Percentiles rank a stretch among this genome's conserved stretches.
Conservation (phyloP, 2,797 vertebrate species). For the Leptoclinus maculatus region DNA sequence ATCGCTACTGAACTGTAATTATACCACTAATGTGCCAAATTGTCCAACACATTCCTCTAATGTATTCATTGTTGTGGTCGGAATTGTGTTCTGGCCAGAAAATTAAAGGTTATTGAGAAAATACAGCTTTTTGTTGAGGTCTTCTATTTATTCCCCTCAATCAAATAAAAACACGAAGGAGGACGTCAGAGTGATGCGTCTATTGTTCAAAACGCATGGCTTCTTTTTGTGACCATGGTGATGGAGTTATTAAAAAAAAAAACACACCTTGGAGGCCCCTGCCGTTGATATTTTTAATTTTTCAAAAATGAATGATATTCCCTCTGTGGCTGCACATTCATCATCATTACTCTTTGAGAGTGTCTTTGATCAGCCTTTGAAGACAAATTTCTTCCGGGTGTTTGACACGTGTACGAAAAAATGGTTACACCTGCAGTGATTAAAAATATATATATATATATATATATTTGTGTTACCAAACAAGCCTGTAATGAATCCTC, state of each 20-base stretch:
- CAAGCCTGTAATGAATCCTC: constrained; percentile 31
- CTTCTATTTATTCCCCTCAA: constrained; percentile 19
- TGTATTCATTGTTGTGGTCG: constrained; percentile 35
- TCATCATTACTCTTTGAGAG: constrained; percentile 35
- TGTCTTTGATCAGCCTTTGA: constrained; percentile 48
- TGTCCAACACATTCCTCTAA: constrained; percentile 49
- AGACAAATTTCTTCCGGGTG: constrained; percentile 6
- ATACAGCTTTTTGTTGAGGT: neutral
- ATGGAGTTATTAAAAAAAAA: constrained; percentile 37
- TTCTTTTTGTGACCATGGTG: constrained; percentile 49
- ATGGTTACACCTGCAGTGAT: neutral
- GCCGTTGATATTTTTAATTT: constrained; percentile 52
- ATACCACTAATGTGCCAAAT: constrained; percentile 55
- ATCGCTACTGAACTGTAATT: constrained; percentile 65
- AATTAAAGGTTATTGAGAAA: constrained; percentile 24
- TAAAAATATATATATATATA: constrained; percentile 4
- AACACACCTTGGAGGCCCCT: constrained; percentile 34
- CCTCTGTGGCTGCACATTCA: constrained; percentile 35
- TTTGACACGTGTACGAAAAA: constrained; percentile 19
- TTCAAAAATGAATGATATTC: constrained; percentile 48
- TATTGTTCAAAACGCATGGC: constrained; percentile 37
- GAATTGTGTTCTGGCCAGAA: constrained; percentile 19
- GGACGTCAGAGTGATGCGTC: constrained; percentile 22
- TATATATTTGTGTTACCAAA: constrained; percentile 1
- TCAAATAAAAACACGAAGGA: constrained; percentile 15